Evolutionary conservation across 2,797 vertebrate species (phyloP), one percentile per base, ranked within the genome.

Genomic region (Channallabes apus): DNA sequence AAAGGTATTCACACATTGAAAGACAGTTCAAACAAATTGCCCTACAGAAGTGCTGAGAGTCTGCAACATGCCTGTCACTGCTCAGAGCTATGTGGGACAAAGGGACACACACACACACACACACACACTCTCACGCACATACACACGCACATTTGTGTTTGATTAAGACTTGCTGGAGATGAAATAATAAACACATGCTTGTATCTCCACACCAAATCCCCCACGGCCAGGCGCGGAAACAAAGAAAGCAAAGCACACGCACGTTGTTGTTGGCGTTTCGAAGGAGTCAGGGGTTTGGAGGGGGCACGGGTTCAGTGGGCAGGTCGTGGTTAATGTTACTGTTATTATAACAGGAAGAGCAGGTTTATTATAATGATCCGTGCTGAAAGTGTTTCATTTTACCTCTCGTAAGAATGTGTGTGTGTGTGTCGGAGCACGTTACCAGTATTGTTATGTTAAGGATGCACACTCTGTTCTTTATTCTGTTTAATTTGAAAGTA

Each of bases 151-250:
- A 81, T 75, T 73, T 82, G 85, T 58, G 27, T 75, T 86, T 51
- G n/a, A 82, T 68, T 61, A 82, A 67, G 20, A 67, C 56, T 58
- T 59, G 68, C 78, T 65, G 59, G 51, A 69, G 78, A 58, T 85
- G 61, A 81, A 85, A 73, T 73, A 85, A 85, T 71, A 85, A 71
- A 79, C 73, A 71, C 72, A 54, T 72, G 62, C 58, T 56, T 84
- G 29, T 69, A 76, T 84, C 41, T 79, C 71, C 64, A 35, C 61
- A 46, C 51, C 29, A 69, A 72, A 46, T 73, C 77, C 77, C 84
- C 67, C 78, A 73, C n/a, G 80, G 80, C 51, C 72, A 54, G 72
- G 46, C 46, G 12, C 6, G 3, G 14, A 75, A 54, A 75, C n/a
- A n/a, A 32, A 71, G 32, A 59, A 59, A 72, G 17, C 81, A 61